A percentile compares a stretch with the other conserved stretches of the same genome.
Conservation (phyloP, 2,797 vertebrate species). For the Xenentodon cancila region DNA sequence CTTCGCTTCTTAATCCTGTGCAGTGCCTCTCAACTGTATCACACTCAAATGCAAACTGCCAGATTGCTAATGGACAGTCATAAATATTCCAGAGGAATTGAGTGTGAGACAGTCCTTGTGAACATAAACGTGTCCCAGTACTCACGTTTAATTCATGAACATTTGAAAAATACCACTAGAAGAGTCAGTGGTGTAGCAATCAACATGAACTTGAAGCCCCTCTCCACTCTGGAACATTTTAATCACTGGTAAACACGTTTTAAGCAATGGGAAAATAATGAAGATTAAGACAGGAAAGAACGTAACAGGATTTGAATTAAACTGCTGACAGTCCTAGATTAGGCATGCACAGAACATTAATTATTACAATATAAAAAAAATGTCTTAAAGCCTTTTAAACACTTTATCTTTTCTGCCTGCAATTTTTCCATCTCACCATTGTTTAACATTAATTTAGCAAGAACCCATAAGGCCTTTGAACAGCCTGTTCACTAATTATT, state of each 20-base stretch:
- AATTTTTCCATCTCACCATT: constrained; percentile 56
- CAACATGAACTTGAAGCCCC: constrained; percentile 34
- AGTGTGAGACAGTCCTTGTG: constrained; percentile 41
- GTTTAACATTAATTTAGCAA: constrained; percentile 58
- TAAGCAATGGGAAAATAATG: constrained; percentile 77
- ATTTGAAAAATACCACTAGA: constrained; percentile 39
- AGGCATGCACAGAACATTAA: constrained; percentile 74
- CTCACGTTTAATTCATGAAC: constrained; percentile 47
- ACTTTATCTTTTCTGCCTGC: constrained; percentile 73
- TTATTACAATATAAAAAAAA: constrained; percentile 76
- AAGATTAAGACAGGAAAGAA: constrained; percentile 79
- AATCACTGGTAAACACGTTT: constrained; percentile 80
- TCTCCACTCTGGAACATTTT: constrained; percentile 67
- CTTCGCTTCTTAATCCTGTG: constrained; percentile 55
- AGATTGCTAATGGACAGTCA: constrained; percentile 64
- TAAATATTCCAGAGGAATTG: constrained; percentile 66
- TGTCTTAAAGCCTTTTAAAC: constrained; percentile 72
- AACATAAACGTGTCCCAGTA: constrained; percentile 45
- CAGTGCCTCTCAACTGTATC: constrained; percentile 63
- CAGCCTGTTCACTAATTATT: constrained; percentile 50
- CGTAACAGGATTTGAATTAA: constrained; percentile 80
- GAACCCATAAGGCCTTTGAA: constrained; percentile 48
- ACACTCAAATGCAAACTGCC: constrained; percentile 71
- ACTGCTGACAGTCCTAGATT: constrained; percentile 73
- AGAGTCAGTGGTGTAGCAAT: constrained; percentile 38